Evolutionary conservation across 2,888 invertebrate genomes (phyloP).

Genomic region (Agrochola circellaris): DNA sequence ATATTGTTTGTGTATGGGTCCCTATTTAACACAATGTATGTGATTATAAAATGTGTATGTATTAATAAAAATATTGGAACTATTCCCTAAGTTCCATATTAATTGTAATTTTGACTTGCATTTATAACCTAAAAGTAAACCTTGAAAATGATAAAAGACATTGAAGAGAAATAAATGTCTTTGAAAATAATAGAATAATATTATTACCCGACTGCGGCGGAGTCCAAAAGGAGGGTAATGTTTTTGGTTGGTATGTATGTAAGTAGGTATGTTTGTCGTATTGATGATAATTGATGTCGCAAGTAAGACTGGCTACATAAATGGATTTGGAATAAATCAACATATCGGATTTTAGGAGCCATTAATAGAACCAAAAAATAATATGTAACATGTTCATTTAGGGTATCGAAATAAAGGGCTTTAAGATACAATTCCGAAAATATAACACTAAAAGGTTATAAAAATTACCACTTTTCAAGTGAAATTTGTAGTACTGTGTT

Average conservation of each 20-base stretch:
- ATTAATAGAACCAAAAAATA: background rate
- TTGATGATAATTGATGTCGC: background rate
- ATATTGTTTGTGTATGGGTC: background rate
- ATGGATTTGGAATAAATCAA: background rate
- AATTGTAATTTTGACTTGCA: background rate
- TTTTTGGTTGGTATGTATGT: background rate
- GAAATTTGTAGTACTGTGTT: background rate
- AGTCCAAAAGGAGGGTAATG: background rate
- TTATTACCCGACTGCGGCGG: background rate
- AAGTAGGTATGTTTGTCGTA: background rate
- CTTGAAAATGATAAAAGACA: background rate
- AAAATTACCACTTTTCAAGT: background rate
- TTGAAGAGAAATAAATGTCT: background rate
- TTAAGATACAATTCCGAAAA: background rate
- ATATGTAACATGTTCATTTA: background rate
- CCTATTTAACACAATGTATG: background rate
- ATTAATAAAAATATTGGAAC: background rate
- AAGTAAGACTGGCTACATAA: background rate
- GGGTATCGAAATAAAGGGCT: background rate
- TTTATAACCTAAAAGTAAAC: background rate
- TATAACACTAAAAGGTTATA: background rate
- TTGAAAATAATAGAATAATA: background rate
- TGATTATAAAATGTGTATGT: background rate
- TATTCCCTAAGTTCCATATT: background rate
- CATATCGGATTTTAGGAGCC: background rate